Conservation (phyloP, 2,888 invertebrate genomes). For the Rutpela maculata region DNA sequence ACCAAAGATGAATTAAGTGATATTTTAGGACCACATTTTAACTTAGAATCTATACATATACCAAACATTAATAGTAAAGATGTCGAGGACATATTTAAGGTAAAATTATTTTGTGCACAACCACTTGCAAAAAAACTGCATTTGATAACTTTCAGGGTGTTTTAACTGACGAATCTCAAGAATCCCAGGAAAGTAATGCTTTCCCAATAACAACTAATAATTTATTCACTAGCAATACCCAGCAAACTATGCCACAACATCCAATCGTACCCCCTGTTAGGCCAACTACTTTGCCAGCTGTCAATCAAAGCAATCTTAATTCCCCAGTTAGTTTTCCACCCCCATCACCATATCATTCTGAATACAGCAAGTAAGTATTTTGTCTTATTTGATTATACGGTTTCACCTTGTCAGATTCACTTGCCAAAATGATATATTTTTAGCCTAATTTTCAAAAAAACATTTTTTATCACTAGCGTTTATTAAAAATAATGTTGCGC, state of each 20-base stretch:
- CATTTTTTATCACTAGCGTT: too few species aligned
- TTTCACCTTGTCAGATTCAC: not conserved
- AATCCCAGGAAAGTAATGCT: constrained; percentile 84
- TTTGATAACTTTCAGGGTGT: constrained; percentile 77
- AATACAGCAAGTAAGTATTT: constrained; percentile 84
- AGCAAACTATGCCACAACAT: constrained; percentile 56
- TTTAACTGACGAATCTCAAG: constrained; percentile 88
- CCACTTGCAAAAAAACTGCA: not conserved
- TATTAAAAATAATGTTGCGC: not conserved
- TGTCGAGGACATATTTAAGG: constrained; percentile 93
- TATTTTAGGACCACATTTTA: constrained; percentile 82
- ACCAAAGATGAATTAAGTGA: constrained; percentile 84
- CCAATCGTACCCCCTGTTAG: constrained; percentile 67
- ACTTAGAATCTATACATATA: constrained; percentile 87
- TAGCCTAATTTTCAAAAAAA: too few species aligned
- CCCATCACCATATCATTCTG: constrained; percentile 87
- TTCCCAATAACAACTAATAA: constrained; percentile 67
- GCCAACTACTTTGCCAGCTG: constrained; percentile 73
- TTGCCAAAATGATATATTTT: not conserved
- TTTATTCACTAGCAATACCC: constrained; percentile 45
- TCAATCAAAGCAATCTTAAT: constrained; percentile 75
- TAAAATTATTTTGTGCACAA: constrained; percentile 47
- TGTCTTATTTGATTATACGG: not conserved
- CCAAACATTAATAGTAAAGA: constrained; percentile 94
- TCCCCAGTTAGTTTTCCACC: constrained; percentile 85